phyloP scores from a whole-genome alignment of 2,113 vertebrate genomes.

The Campylomormyrus numenius region DNA sequence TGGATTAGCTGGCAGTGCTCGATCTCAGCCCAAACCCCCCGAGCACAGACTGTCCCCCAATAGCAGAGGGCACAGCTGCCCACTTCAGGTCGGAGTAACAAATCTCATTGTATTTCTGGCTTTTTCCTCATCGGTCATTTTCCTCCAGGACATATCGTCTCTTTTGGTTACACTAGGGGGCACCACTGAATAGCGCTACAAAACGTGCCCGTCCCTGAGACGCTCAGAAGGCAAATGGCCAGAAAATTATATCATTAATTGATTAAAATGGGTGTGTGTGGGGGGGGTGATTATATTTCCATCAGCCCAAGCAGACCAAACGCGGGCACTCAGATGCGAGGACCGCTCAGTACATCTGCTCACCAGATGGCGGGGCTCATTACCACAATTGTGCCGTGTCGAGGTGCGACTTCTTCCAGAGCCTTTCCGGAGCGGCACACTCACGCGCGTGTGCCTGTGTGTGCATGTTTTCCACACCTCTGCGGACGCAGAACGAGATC shows the following conservation, averaged over 20 bases:
- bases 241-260: neutral
- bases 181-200: neutral
- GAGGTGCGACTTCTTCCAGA: slow-evolving; percentile 13
- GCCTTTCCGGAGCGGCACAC: neutral
- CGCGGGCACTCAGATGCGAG: neutral
- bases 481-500: neutral
- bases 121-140: neutral
- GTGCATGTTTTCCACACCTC: slow-evolving; percentile 29
- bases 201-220: neutral
- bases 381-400: slow-evolving; percentile 7
- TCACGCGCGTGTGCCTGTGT: neutral
- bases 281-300: neutral
- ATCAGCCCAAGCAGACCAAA: neutral
- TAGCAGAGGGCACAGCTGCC: neutral
- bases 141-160: neutral
- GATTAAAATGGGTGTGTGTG: neutral
- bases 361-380: slow-evolving; percentile 23
- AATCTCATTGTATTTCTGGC: neutral
- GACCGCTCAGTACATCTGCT: slow-evolving; percentile 1
- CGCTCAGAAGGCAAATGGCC: neutral
- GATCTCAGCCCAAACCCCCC: neutral
- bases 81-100: neutral
- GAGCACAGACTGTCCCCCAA: neutral
- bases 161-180: neutral
- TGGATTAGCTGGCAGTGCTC: neutral